Base-by-base conservation (phyloP, 2,888 invertebrate species). In the Cephus sareptanus region DNA sequence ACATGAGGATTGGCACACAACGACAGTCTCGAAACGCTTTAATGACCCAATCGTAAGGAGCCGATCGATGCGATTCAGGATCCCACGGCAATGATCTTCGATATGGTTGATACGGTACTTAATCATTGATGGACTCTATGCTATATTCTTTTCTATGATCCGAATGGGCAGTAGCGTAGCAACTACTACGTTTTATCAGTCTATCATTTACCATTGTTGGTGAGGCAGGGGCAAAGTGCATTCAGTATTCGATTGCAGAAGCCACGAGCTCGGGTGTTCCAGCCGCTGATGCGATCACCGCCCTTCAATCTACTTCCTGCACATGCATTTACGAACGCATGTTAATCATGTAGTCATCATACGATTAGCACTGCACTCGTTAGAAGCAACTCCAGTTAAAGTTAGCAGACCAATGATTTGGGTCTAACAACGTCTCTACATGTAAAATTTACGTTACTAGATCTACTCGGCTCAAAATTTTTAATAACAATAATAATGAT, bases 211-310 rank as follows among this genome's bases (percentile, higher is more conserved):
- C 91, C 91, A 89, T 90, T 90, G 86, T 89, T 90, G 85, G 88
- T 89, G 89, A 91, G 90, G 88, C 91, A 91, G 73, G 91, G 91
- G 79, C 91, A 91, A 79, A 91, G 87, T 79, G 89, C 89, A 86
- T 91, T 91, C 86, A 91, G 85, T 83, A 91, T 87, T 85, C 91
- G 91, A 86, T 88, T 91, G 89, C 91, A 91, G 89, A 92, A 91
- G 80, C 91, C 91, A 79, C 92, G 90, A 79, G 91, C 92, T 81
- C 92, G 90, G 85, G 89, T 88, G 86, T 91, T 92, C 92, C 92
- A 92, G 79, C 88, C 90, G 81, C 88, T 86, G 83, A 89, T 87
- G 81, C 86, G 86, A 84, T 89, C 87, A 80, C 86, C 86, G 81
- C 88, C 88, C 83, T 87, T 90, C 87, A 89, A 88, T 87, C 88